Percentiles rank a stretch among this genome's conserved stretches.
These are phyloP conservation scores for Aphelinus atriplicis DNA, from an alignment of 1,140 invertebrate species.

Conservation along the genomic window DNA sequence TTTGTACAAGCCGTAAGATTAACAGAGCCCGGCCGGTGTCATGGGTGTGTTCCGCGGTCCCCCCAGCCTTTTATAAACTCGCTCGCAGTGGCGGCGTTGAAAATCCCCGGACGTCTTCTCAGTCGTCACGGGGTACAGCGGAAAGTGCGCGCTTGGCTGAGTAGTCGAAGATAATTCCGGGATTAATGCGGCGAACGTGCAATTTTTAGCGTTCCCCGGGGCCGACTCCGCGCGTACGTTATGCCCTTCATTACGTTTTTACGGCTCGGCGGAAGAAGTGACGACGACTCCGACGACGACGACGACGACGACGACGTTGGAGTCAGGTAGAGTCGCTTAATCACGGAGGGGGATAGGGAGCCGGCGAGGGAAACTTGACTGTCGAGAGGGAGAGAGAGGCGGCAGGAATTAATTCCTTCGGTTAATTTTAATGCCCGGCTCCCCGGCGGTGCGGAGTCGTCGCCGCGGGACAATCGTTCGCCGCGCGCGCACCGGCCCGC, in stretches of 20 bases:
- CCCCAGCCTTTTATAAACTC: too few species aligned
- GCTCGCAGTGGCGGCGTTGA: too few species aligned
- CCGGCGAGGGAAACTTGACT: not conserved
- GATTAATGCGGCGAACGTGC: constrained; percentile 34
- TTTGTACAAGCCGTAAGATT: too few species aligned
- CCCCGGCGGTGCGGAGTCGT: not conserved
- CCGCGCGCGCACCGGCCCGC: not conserved
- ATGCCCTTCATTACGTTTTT: constrained; percentile 32
- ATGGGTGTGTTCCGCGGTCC: too few species aligned
- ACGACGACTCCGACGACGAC: not conserved
- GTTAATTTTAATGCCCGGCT: constrained; percentile 31
- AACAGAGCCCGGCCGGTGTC: too few species aligned
- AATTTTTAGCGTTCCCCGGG: not conserved
- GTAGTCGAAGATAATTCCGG: not conserved
- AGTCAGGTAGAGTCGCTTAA: constrained; percentile 27
- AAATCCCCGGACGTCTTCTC: too few species aligned
- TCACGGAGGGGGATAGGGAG: constrained; percentile 6
- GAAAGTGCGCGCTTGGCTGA: too few species aligned
- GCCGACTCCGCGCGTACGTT: constrained; percentile 1
- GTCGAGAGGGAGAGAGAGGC: not conserved
- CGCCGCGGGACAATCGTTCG: not conserved
- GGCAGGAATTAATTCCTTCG: constrained; percentile 30
- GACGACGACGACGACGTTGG: not conserved
- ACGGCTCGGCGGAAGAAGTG: not conserved
- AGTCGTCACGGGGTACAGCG: too few species aligned